These are phyloP conservation scores for Coptodon rendalli DNA, from an alignment of 2,113 vertebrate genomes.

Conservation along the genomic window DNA sequence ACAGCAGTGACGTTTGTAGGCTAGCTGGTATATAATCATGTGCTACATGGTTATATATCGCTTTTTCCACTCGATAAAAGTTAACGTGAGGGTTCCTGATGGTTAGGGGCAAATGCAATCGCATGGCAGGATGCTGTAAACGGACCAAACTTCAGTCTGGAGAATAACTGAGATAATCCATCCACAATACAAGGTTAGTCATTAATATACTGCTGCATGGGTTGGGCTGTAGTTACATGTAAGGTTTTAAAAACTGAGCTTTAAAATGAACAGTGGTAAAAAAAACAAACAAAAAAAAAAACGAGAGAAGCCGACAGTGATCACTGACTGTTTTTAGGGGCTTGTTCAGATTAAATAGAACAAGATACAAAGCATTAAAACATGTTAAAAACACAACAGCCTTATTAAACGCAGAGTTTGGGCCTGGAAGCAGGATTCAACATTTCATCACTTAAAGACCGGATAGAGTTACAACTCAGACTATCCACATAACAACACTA, in stretches of 20 bases:
- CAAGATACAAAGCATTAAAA: neutral
- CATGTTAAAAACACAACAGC: neutral
- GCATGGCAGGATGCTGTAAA: fast-evolving
- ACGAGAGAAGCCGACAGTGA: neutral
- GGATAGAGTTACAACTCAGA: neutral
- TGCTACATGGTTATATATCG: neutral
- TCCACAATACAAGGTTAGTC: fast-evolving
- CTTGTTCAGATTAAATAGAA: neutral
- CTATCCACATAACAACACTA: neutral
- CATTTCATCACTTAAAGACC: neutral
- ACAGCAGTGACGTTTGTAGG: neutral
- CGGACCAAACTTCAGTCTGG: neutral
- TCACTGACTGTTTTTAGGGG: neutral
- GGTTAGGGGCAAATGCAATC: fast-evolving
- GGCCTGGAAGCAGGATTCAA: neutral
- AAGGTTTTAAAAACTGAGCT: neutral
- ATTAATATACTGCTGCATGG: neutral
- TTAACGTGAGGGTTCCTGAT: neutral
- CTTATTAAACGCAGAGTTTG: neutral
- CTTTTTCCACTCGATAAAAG: neutral
- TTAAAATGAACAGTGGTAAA: neutral
- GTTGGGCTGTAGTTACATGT: neutral
- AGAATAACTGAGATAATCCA: neutral
- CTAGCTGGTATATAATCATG: neutral
- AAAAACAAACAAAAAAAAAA: fast-evolving